Percentiles rank a stretch among this genome's conserved stretches.
Conservation (phyloP, 2,888 invertebrate genomes). For the Drosophila hawaiiensis region DNA sequence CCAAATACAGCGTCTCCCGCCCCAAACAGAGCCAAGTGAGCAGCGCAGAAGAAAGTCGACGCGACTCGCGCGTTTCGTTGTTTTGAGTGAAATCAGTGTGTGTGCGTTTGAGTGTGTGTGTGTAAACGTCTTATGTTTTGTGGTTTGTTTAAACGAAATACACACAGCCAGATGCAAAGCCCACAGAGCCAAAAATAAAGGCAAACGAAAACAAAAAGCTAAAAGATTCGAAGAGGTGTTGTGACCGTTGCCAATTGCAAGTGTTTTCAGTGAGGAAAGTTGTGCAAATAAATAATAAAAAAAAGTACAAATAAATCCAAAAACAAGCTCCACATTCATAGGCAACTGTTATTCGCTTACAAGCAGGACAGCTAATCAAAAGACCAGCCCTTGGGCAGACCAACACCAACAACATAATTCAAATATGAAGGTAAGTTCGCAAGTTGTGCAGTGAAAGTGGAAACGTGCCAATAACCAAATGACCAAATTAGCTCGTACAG, state of each 20-base stretch:
- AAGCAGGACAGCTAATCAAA: slow-evolving; percentile 54
- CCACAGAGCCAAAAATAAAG: slow-evolving; percentile 19
- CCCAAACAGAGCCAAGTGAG: slow-evolving; percentile 23
- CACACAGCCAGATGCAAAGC: slow-evolving; percentile 22
- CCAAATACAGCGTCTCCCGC: slow-evolving; percentile 4
- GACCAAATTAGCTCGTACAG: slow-evolving; percentile 54
- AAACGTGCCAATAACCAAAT: slow-evolving; percentile 49
- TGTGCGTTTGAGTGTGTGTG: background rate
- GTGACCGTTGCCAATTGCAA: slow-evolving; percentile 53
- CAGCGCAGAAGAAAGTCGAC: slow-evolving; percentile 66
- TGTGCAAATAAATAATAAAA: slow-evolving; percentile 33
- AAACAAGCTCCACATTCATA: slow-evolving; percentile 18
- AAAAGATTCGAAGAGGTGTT: slow-evolving; percentile 49
- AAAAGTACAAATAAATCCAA: slow-evolving; percentile 15
- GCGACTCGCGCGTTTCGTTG: slow-evolving; percentile 50
- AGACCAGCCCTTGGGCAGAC: slow-evolving; percentile 21
- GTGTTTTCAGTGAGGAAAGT: slow-evolving; percentile 69
- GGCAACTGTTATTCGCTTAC: slow-evolving; percentile 32
- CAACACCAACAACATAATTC: slow-evolving; percentile 18
- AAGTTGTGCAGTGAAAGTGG: slow-evolving; percentile 62
- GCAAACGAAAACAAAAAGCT: slow-evolving; percentile 55
- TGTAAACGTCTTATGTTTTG: background rate
- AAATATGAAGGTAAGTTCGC: slow-evolving; percentile 68
- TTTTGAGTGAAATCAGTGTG: slow-evolving; percentile 67
- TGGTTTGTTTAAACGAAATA: slow-evolving; percentile 27